Evolutionary conservation across 2,113 vertebrate genomes (phyloP).

Genomic region (Trematocara stigmaticum): DNA sequence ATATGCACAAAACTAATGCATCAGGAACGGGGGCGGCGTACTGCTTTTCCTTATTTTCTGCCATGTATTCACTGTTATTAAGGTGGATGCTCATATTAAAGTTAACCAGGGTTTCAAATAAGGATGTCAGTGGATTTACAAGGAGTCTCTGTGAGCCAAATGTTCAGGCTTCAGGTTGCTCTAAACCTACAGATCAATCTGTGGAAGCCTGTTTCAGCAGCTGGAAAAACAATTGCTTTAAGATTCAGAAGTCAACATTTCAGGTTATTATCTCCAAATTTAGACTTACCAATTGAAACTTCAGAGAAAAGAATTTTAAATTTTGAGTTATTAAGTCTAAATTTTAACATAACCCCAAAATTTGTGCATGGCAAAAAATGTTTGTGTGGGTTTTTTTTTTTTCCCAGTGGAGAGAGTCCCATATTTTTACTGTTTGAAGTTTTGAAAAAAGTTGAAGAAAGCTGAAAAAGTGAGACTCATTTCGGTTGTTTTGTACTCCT

Average conservation of each 20-base stretch:
- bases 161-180: not conserved
- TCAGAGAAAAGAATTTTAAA: not conserved
- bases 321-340: not conserved
- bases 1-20: not conserved
- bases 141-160: not conserved
- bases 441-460: not conserved
- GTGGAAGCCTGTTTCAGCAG: not conserved
- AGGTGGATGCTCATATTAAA: not conserved
- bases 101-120: not conserved
- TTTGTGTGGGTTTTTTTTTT: accelerated
- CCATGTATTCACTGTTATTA: not conserved
- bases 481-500: not conserved
- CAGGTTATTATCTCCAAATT: not conserved
- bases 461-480: not conserved
- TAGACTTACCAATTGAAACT: not conserved
- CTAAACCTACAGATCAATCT: not conserved
- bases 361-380: not conserved
- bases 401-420: not conserved
- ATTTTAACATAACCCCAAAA: not conserved
- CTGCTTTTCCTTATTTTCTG: not conserved
- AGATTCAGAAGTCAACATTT: not conserved
- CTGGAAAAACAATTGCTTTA: not conserved
- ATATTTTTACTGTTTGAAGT: not conserved
- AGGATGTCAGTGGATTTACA: not conserved
- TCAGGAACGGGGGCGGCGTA: not conserved